Base-by-base conservation (phyloP, 2,888 invertebrate species). In the Andrena camellia region DNA sequence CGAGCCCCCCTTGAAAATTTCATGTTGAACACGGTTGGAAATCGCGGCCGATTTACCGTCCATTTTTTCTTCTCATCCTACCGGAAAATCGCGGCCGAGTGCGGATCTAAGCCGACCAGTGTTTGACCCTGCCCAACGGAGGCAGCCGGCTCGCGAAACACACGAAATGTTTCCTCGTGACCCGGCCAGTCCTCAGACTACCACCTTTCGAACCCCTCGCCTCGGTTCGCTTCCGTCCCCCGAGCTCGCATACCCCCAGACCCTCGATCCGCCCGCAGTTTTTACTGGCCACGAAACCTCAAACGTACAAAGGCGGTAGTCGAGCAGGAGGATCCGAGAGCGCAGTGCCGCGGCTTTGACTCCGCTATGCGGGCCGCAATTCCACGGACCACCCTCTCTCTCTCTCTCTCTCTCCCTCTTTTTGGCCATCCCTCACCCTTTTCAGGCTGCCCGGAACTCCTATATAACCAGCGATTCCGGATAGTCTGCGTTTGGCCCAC, bases 221-320 rank as follows among this genome's bases (percentile, higher is more conserved):
- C 54, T 2, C 35, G n/a, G 50, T 31, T 57, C 48, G 42, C 57
- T 42, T 54, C n/a, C 20, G n/a, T 6, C 59, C 23, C 17, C 57
- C 54, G 52, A 17, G 68, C 52, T n/a, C 48, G 52, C 62, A 52
- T 72, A 17, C 63, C 42, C 50, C 57, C 7, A 57, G 23, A 20
- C 71, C 70, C 86, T 69, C 81, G 86, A 86, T 76, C 76, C 70
- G 76, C 79, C 89, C 81, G 84, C 87, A 88, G 88, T 91, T 91
- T 91, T 91, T 90, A 89, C 87, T 82, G 81, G 86, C 88, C 86
- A 76, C 79, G 89, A 90, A 90, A 91, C 90, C 90, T 89, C 90
- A 90, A 91, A 89, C 85, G 88, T 89, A 91, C 91, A 91, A 91
- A 91, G 90, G 89, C 89, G 78, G 82, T 77, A 88, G 86, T 81